Base-by-base conservation (phyloP, 2,113 vertebrate species). In the Cyprinus carpio region DNA sequence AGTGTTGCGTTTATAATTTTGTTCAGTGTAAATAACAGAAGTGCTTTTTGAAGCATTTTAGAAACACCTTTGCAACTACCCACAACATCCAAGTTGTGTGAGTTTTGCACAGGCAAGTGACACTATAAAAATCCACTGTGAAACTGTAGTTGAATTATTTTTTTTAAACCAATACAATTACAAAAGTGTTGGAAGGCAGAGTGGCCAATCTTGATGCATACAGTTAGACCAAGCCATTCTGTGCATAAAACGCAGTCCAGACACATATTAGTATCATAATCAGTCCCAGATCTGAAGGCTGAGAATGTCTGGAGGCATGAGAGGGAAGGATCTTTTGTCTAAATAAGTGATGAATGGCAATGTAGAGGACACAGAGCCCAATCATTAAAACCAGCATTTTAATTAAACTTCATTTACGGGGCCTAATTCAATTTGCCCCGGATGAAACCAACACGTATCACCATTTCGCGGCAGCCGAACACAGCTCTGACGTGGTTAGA, bases 331-430 rank as follows among this genome's bases (percentile, higher is more conserved):
- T 74, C n/a, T 37, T 84, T 51, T 6, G 56, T 87, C 81, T 76
- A 49, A 23, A 77, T 80, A 79, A 85, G 72, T 76, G 86, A 86
- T 64, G 84, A 84, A 67, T 64, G 79, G 78, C 74, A 84, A 84
- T 71, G 46, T 16, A 65, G 27, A 64, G 78, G 84, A 87, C 76
- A 85, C 82, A 87, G 78, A 88, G 81, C 82, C 72, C 84, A 81
- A 88, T 90, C 87, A 86, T 37, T 83, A 27, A 71, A 75, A 79
- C 46, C 20, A 81, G 84, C 82, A 58, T 82, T 84, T 88, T 83
- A 90, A 88, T 90, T 90, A 88, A 88, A 84, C 82, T 87, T 89
- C 46, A 86, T 76, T 89, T 90, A 88, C 25, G 75, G 23, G 80
- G 51, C 56, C 75, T 89, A 90, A 90, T 87, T 85, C 71, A 90